These are phyloP conservation scores for Spea multiplicata DNA, from an alignment of 2,113 vertebrate species.

Conservation along the genomic window DNA sequence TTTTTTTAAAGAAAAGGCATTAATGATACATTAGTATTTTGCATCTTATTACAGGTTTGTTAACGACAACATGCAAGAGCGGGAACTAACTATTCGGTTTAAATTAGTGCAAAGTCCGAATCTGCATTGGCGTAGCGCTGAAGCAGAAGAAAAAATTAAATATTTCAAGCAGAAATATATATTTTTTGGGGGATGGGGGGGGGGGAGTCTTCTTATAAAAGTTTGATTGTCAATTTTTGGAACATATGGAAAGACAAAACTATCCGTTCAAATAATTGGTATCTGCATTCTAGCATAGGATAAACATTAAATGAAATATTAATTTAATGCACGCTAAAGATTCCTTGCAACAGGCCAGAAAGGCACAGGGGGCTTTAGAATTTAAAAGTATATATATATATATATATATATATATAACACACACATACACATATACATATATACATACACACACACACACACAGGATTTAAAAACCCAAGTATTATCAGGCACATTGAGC, in stretches of 20 bases:
- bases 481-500: background rate
- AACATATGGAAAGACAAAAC: no score
- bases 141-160: no score
- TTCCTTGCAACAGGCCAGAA: conserved; percentile 74
- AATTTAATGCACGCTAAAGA: conserved; percentile 23
- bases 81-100: conserved; percentile 42
- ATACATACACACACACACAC: background rate
- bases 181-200: no score
- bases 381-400: background rate
- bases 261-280: background rate
- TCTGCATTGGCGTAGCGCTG: no score
- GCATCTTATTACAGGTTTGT: conserved; percentile 33
- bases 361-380: conserved; percentile 69
- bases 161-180: no score
- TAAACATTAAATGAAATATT: background rate
- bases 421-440: no score
- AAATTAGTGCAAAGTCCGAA: conserved; percentile 64
- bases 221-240: no score
- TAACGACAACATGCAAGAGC: conserved; percentile 41
- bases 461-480: background rate
- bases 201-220: no score
- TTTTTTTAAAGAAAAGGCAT: no score
- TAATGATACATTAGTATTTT: conserved; percentile 32
- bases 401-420: background rate
- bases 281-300: background rate